Percentiles rank a stretch among this genome's conserved stretches.
These are phyloP conservation scores for Seriola rivoliana DNA, from an alignment of 2,113 vertebrate species.

Conservation along the genomic window DNA sequence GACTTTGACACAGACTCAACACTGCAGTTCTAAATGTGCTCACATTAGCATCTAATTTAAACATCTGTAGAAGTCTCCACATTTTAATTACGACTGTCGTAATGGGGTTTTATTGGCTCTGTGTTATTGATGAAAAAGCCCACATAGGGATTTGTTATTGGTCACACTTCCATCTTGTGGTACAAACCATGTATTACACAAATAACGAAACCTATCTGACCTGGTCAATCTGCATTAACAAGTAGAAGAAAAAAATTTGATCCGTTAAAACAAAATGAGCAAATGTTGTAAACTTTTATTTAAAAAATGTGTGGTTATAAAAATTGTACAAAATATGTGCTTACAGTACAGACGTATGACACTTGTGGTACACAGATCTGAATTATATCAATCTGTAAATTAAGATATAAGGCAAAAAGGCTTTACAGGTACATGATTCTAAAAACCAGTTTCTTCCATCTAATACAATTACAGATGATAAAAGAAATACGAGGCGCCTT, in stretches of 20 bases:
- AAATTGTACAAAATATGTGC: conserved; percentile 37
- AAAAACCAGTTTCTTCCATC: neutral
- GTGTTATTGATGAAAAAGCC: neutral
- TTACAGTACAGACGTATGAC: conserved; percentile 1
- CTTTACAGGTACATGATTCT: neutral
- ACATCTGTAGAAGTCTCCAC: neutral
- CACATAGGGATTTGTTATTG: neutral
- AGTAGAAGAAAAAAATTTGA: neutral
- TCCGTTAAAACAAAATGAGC: neutral
- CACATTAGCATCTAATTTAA: neutral
- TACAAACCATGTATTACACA: conserved; percentile 21
- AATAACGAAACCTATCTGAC: neutral
- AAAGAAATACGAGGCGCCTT: neutral
- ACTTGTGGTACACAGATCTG: neutral
- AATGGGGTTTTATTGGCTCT: neutral
- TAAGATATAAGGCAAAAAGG: conserved; percentile 32
- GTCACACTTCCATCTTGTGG: conserved; percentile 56
- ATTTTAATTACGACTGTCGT: neutral
- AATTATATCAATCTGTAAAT: neutral
- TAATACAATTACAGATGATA: neutral
- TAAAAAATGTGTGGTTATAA: conserved; percentile 2
- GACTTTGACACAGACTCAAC: neutral
- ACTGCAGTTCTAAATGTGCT: neutral
- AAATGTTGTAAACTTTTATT: conserved; percentile 41
- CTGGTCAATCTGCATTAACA: neutral